Base-by-base conservation (phyloP, 2,888 invertebrate genomes). In the Coelopa pilipes region DNA sequence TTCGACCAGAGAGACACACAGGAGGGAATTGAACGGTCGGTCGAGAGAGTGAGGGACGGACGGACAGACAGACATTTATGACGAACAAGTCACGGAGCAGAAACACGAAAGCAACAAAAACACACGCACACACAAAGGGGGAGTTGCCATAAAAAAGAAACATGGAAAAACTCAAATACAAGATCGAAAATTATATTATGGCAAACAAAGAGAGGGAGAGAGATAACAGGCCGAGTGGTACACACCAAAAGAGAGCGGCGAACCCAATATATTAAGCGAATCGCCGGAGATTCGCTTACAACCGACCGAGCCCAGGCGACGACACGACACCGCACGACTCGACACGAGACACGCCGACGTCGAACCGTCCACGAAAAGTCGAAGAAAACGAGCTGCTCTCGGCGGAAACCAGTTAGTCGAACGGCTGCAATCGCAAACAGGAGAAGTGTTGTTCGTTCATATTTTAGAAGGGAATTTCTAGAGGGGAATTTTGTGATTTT, bases 341-440 rank as follows among this genome's bases (percentile, higher is more conserved):
- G 34, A 63, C 1, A 53, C 63, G 72, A 60, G 49, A 53, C 49
- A 59, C 60, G 50, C 49, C 50, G 62, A 34, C 59, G 59, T 21
- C 24, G 45, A 68, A 47, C 65, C 62, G 47, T 19, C 10, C 0
- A 19, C 46, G 55, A 63, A 55, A 71, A 71, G 45, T 71, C 46
- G 19, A 65, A 65, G 55, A 79, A 79, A 79, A 76, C 71, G 71
- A 57, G 75, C 76, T 75, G 81, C 78, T 78, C 79, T 80, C 80
- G 80, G 79, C 78, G 72, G 76, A 83, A 84, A 84, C 83, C 82
- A 85, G 85, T 85, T 85, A 84, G 85, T 84, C 80, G 73, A 60
- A 65, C 75, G 74, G 74, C 67, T 59, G 55, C 66, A 76, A 74
- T 72, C 59, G 74, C 75, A 50, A 45, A 70, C 13, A 55, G 57